Evolutionary conservation across 2,888 invertebrate genomes (phyloP), one percentile per base, ranked within the genome.

Genomic region (Pimpla rufipes): DNA sequence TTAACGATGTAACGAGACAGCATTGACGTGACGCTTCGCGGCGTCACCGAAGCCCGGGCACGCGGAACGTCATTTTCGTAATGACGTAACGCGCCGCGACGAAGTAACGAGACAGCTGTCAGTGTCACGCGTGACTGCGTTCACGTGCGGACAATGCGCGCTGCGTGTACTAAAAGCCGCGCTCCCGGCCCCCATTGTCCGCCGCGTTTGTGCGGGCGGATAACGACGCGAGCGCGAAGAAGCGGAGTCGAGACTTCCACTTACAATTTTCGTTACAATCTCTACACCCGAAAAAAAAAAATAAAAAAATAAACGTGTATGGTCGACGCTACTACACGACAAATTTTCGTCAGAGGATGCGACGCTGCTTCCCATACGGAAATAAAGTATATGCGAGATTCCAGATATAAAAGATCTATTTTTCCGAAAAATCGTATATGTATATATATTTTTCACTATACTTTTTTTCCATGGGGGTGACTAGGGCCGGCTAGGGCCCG

Each of bases 61-160:
- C 8, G 13, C 21, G 29, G 29, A 18, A 42, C 37, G 50, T 62
- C 29, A 6, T 42, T 40, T 50, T n/a, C 67, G 52, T 79, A 83
- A 83, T 76, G 79, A 83, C 57, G 79, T 79, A 79, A 79, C 74
- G n/a, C n/a, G n/a, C n/a, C n/a, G n/a, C 47, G 71, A 37, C 37
- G 13, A 50, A 23, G 66, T 75, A 75, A 79, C 70, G 79, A 75
- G 81, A 62, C 81, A 82, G 83, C 79, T 79, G 70, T 16, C 79
- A 71, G 55, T 68, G 59, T 76, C 83, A 75, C 52, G 42, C 55
- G 52, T 21, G 52, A 50, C 40, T 23, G 18, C 47, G 35, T n/a
- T n/a, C 35, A 55, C 37, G n/a, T 4, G 21, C 8, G 23, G 23
- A 21, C 23, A n/a, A 29, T 16, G 59, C 29, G 23, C 7, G 8